Percentiles rank a stretch among this genome's conserved stretches.
Conservation (phyloP, 2,113 vertebrate species). For the Ceuthmochares aereus region DNA sequence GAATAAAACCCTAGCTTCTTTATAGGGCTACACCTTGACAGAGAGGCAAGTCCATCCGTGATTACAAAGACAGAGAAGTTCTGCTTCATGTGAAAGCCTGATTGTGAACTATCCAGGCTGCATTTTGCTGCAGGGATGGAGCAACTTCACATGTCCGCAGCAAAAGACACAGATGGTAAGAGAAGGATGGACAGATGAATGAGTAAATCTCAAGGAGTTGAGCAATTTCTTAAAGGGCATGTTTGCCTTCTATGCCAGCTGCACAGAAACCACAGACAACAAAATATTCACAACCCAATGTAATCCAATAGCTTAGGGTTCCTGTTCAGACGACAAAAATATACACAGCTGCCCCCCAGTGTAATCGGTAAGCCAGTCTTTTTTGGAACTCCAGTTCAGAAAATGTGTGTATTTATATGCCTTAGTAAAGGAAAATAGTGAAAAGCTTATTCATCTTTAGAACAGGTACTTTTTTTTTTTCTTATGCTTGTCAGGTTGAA, state of each 20-base stretch:
- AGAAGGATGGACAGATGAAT: constrained; percentile 37
- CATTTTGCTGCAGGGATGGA: constrained; percentile 49
- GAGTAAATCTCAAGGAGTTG: constrained; percentile 1
- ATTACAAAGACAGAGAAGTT: neutral
- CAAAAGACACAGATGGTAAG: constrained; percentile 49
- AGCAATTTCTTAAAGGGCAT: constrained; percentile 40
- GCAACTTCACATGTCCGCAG: constrained; percentile 45
- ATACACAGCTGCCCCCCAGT: neutral
- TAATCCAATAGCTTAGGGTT: neutral
- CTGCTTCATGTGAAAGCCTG: neutral
- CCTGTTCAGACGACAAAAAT: neutral
- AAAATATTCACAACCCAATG: neutral
- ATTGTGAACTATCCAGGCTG: constrained; percentile 5
- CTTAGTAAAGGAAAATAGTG: neutral
- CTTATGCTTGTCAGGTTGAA: neutral
- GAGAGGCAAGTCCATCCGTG: neutral
- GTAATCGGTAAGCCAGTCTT: neutral
- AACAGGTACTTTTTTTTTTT: neutral
- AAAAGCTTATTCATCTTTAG: neutral
- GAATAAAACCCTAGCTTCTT: neutral
- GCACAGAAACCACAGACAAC: neutral
- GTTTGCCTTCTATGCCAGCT: neutral
- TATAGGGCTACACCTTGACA: neutral
- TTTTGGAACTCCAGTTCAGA: neutral
- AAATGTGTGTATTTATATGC: neutral